Conservation (phyloP, 2,797 vertebrate genomes). For the Pantherophis vulpinus region DNA sequence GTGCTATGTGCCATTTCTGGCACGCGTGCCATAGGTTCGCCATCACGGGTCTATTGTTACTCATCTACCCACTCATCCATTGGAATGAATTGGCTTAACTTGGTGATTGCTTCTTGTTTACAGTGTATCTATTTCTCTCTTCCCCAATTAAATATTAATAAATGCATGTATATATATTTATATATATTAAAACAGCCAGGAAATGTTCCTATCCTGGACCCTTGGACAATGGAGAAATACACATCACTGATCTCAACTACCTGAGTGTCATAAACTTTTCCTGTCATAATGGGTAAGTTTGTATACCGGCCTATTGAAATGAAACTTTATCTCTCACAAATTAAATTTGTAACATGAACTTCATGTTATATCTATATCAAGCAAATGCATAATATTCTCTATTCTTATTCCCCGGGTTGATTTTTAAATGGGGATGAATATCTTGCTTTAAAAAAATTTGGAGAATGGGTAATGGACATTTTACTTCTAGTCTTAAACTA, state of each 20-base stretch:
- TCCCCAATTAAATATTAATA: not conserved
- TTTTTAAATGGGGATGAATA: not conserved
- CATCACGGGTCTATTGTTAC: not conserved
- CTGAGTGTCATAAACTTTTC: slow-evolving; percentile 75
- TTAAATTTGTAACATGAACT: not conserved
- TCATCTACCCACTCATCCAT: not conserved
- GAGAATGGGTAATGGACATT: not conserved
- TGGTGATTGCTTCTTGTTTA: not conserved
- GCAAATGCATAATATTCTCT: not conserved
- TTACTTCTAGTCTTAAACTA: not conserved
- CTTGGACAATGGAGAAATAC: slow-evolving; percentile 73
- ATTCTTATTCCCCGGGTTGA: not conserved
- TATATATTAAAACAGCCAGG: slow-evolving; percentile 72
- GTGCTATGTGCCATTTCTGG: too few relatives aligned
- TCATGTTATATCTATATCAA: not conserved
- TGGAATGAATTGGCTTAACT: not conserved
- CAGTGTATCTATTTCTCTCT: not conserved
- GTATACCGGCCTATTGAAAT: not conserved
- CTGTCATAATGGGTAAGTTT: slow-evolving; percentile 83
- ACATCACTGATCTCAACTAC: slow-evolving; percentile 70
- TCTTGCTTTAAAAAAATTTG: not conserved
- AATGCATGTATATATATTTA: slow-evolving; percentile 31
- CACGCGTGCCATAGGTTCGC: too few relatives aligned
- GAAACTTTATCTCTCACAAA: not conserved
- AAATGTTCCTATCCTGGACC: slow-evolving; percentile 74